phyloP scores from a whole-genome alignment of 2,113 vertebrate species.

The Pardalotus punctatus region DNA sequence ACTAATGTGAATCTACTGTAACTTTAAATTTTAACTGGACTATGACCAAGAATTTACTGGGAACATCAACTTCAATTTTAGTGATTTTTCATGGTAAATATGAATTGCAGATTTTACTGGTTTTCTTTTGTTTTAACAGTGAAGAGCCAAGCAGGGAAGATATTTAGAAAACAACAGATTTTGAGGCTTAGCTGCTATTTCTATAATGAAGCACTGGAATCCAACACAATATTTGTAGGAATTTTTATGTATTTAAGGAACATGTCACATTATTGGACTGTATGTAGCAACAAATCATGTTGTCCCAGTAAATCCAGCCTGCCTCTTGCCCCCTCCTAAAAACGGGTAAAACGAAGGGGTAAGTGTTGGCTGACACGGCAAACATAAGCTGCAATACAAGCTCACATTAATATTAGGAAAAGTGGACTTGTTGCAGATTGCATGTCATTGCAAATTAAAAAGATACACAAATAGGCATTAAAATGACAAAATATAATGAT shows the following conservation, averaged over 20 bases:
- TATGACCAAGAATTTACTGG: conserved; percentile 66
- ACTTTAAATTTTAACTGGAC: conserved; percentile 71
- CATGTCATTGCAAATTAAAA: conserved; percentile 51
- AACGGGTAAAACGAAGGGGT: neutral
- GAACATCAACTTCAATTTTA: conserved; percentile 58
- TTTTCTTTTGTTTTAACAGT: conserved; percentile 54
- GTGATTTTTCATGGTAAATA: conserved; percentile 61
- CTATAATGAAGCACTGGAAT: neutral
- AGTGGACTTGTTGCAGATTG: conserved; percentile 27
- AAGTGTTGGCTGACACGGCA: neutral
- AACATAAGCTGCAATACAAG: conserved; percentile 22
- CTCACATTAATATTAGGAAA: conserved; percentile 23
- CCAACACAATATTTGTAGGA: neutral
- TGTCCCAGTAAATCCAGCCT: neutral
- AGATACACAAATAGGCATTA: conserved; percentile 65
- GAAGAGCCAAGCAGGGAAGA: neutral
- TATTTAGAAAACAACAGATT: conserved; percentile 3
- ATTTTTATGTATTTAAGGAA: conserved; percentile 10
- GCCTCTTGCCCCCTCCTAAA: neutral
- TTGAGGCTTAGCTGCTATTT: neutral
- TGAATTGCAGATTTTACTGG: neutral
- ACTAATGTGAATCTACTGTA: conserved; percentile 79
- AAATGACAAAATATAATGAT: conserved; percentile 67
- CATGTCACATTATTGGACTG: neutral
- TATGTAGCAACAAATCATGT: neutral